These are phyloP conservation scores for Trachelus troglodyta DNA, from an alignment of 2,888 invertebrate genomes.

Conservation along the genomic window DNA sequence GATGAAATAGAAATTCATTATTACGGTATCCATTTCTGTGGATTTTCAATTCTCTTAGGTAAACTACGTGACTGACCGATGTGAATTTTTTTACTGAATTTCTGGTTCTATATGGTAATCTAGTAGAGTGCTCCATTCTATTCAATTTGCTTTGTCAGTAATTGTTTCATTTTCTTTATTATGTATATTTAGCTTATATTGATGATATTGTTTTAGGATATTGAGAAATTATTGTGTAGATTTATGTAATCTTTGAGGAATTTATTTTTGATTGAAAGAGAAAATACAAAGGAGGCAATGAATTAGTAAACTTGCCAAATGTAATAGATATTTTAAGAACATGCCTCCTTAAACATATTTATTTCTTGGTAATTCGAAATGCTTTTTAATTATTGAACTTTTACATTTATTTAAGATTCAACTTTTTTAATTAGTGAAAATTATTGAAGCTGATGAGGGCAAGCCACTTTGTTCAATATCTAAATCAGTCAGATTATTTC, in stretches of 20 bases:
- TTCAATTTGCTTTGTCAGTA: not conserved
- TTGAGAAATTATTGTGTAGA: not conserved
- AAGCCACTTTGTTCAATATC: constrained; percentile 14
- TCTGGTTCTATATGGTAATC: not conserved
- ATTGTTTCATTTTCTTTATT: not conserved
- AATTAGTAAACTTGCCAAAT: not conserved
- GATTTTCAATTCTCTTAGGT: not conserved
- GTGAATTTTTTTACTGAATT: not conserved
- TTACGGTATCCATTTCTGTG: not conserved
- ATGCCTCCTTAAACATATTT: too few relatives aligned
- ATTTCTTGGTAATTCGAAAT: too few relatives aligned
- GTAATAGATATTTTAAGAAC: too few relatives aligned
- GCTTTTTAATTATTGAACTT: too few relatives aligned
- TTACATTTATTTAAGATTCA: not conserved
- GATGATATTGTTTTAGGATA: not conserved
- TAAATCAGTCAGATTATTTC: constrained; percentile 22
- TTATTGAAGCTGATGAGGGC: not conserved
- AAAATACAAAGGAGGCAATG: not conserved
- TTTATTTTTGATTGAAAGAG: not conserved
- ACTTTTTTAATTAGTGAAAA: not conserved
- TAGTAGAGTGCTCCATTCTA: not conserved
- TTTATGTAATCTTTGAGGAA: not conserved
- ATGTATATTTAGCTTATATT: not conserved
- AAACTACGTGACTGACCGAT: not conserved
- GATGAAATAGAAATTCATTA: not conserved